Percentiles rank a stretch among this genome's conserved stretches.
phyloP scores from a whole-genome alignment of 2,113 vertebrate species.

The Lipophrys pholis region DNA sequence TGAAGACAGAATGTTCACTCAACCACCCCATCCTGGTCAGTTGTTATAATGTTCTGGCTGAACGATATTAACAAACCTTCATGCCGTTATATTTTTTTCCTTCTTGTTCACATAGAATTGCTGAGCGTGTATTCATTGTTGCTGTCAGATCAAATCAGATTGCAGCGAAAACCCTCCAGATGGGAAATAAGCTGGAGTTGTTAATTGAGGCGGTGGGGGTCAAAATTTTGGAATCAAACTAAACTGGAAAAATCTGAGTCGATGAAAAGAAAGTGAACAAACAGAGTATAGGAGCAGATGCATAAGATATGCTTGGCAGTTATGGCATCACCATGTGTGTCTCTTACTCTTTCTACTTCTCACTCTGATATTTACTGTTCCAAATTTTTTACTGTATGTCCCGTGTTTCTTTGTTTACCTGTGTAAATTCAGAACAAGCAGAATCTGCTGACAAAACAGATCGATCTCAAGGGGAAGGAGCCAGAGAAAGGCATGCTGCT shows the following conservation, averaged over 20 bases:
- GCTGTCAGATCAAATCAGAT: too few species aligned
- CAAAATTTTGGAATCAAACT: not conserved
- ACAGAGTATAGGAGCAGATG: constrained; percentile 2
- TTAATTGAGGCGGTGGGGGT: not conserved
- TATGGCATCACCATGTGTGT: not conserved
- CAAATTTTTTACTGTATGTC: too few species aligned
- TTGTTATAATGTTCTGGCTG: too few species aligned
- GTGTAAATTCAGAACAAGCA: constrained; percentile 81
- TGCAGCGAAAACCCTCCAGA: constrained; percentile 4
- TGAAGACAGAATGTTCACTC: too few species aligned
- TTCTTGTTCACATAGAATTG: not conserved
- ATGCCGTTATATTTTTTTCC: too few species aligned
- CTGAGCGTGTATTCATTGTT: constrained; percentile 11
- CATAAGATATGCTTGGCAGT: not conserved
- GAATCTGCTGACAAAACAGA: constrained; percentile 85
- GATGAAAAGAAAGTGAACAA: too few species aligned
- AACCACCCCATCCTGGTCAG: too few species aligned
- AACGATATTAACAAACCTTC: too few species aligned
- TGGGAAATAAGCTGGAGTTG: not conserved
- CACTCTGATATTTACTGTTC: too few species aligned
- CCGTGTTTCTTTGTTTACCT: constrained; percentile 29
- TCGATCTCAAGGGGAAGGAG: constrained; percentile 84
- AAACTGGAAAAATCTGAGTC: not conserved
- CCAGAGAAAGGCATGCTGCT: constrained; percentile 91
- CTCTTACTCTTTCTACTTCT: constrained; percentile 3